Conservation (phyloP, 2,797 vertebrate species). For the Propithecus perrieri region DNA sequence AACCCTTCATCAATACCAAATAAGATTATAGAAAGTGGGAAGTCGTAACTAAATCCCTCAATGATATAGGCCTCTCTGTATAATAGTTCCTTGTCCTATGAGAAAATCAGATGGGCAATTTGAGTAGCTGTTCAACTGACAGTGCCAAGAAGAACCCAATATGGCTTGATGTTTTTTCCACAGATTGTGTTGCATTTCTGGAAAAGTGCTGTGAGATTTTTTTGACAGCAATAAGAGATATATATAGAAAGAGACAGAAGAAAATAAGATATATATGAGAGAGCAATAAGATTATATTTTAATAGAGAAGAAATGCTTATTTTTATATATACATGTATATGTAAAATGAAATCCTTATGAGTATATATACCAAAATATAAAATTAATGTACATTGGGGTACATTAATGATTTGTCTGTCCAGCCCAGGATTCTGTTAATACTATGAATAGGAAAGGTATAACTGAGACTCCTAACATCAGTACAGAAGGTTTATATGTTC, state of each 20-base stretch:
- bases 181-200: conserved; percentile 12
- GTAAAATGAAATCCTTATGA: background rate
- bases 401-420: background rate
- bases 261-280: background rate
- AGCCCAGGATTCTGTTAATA: background rate
- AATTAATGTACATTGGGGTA: background rate
- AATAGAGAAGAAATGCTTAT: background rate
- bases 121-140: background rate
- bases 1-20: background rate
- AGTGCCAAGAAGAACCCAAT: background rate
- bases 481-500: background rate
- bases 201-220: background rate
- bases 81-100: background rate
- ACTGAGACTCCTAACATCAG: background rate
- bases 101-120: conserved; percentile 7
- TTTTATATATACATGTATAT: background rate
- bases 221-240: conserved; percentile 4
- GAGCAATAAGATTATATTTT: background rate
- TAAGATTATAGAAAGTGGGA: background rate
- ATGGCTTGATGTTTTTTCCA: background rate
- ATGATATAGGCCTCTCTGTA: background rate
- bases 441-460: background rate
- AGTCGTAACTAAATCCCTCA: background rate
- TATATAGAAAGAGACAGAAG: background rate
- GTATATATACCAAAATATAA: background rate